Evolutionary conservation across 2,888 invertebrate species (phyloP).

Genomic region (Pomacea canaliculata): DNA sequence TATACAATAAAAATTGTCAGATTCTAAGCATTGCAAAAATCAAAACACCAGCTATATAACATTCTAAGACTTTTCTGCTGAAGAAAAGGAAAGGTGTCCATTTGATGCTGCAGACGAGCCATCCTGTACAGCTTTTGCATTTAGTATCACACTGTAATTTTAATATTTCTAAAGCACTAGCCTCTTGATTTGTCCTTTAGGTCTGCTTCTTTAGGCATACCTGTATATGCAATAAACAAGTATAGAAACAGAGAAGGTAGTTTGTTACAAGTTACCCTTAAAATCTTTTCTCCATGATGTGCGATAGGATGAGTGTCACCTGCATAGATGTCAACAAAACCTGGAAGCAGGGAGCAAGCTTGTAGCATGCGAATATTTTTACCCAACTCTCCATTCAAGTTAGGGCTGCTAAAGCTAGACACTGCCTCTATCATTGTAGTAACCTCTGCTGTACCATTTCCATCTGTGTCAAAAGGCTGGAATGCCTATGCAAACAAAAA

Average conservation of each 20-base stretch:
- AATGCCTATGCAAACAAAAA: constrained; percentile 45
- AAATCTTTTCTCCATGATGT: constrained; percentile 62
- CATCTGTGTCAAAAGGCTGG: constrained; percentile 67
- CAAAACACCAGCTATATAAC: too few species aligned
- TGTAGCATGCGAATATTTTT: constrained; percentile 65
- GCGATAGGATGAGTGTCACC: constrained; percentile 60
- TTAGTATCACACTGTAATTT: too few species aligned
- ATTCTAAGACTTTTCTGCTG: too few species aligned
- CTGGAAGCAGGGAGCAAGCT: constrained; percentile 66
- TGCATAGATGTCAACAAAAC: constrained; percentile 67
- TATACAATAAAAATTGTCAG: too few species aligned
- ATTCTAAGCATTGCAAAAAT: too few species aligned
- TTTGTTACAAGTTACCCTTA: constrained; percentile 51
- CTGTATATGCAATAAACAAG: too few species aligned
- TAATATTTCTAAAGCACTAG: too few species aligned
- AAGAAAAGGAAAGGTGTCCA: too few species aligned
- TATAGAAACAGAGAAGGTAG: background rate
- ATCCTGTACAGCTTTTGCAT: too few species aligned
- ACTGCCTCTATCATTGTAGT: constrained; percentile 60
- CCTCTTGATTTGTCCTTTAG: too few species aligned
- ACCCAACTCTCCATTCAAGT: constrained; percentile 61
- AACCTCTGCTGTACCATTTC: constrained; percentile 66
- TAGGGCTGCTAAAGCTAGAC: constrained; percentile 52
- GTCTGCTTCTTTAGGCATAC: too few species aligned
- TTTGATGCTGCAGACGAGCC: too few species aligned